phyloP scores from a whole-genome alignment of 2,113 vertebrate genomes.

The Oncorhynchus tshawytscha region DNA sequence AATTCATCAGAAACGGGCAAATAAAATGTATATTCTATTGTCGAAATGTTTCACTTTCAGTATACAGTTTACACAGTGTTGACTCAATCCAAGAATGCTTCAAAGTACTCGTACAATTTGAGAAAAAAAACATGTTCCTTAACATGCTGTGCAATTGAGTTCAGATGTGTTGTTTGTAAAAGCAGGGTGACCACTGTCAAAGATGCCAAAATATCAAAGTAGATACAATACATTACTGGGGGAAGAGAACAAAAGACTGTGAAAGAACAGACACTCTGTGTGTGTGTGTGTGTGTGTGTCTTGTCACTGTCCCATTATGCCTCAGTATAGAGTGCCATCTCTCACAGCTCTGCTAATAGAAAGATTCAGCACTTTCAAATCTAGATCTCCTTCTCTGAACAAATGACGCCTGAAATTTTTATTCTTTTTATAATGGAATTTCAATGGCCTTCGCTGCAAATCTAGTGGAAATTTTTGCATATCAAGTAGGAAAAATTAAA shows the following conservation, averaged over 20 bases:
- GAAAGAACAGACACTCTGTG: not conserved
- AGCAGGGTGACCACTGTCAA: not conserved
- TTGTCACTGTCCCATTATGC: constrained; percentile 63
- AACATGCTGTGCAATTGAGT: not conserved
- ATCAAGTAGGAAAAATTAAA: constrained; percentile 99
- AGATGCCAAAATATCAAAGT: not conserved
- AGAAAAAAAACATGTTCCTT: no score
- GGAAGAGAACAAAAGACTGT: not conserved
- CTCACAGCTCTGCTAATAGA: constrained; percentile 88
- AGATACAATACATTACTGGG: not conserved
- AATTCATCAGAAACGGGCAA: not conserved
- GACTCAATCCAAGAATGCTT: not conserved
- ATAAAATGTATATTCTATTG: not conserved
- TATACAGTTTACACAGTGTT: not conserved
- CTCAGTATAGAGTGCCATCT: constrained; percentile 78
- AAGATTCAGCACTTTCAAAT: constrained; percentile 97
- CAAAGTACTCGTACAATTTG: not conserved
- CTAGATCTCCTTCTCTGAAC: constrained; percentile 92
- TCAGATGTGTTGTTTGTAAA: not conserved
- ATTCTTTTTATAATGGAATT: constrained; percentile 99
- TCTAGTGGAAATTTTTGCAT: constrained; percentile 99
- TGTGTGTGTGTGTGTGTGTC: not conserved
- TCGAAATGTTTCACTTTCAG: not conserved
- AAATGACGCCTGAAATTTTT: constrained; percentile 99
- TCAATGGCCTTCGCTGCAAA: constrained; percentile 99